Conservation (phyloP, 2,888 invertebrate species). For the Clivina fossor region DNA sequence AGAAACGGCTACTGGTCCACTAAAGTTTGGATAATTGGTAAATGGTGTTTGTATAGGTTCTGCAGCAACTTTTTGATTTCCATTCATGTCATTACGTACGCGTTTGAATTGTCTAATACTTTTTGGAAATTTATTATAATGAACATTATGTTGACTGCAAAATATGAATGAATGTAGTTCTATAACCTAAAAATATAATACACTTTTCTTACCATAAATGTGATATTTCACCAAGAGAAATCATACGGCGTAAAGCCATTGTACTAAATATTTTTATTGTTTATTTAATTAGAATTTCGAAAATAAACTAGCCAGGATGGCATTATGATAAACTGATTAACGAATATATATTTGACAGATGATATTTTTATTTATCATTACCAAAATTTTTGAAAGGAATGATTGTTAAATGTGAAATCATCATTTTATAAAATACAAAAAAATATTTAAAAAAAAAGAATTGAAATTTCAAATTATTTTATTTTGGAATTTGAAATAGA, state of each 20-base stretch:
- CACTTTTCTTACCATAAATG: conserved; percentile 36
- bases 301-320: no score
- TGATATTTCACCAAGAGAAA: conserved; percentile 45
- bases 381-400: no score
- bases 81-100: conserved; percentile 38
- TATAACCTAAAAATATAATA: conserved; percentile 33
- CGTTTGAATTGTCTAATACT: conserved; percentile 40
- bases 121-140: conserved; percentile 35
- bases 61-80: conserved; percentile 36
- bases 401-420: no score
- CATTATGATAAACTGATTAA: no score
- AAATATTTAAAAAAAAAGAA: no score
- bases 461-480: no score
- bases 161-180: conserved; percentile 20
- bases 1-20: conserved; percentile 53
- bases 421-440: no score
- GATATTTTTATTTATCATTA: no score
- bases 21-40: conserved; percentile 53
- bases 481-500: no score
- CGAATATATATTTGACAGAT: no score
- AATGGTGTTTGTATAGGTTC: conserved; percentile 51
- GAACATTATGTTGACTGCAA: conserved; percentile 31
- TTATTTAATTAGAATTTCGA: conserved; percentile 4
- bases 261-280: conserved; percentile 1
- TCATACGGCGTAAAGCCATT: conserved; percentile 48